These are phyloP conservation scores for Syritta pipiens DNA, from an alignment of 2,888 invertebrate genomes.

Conservation along the genomic window DNA sequence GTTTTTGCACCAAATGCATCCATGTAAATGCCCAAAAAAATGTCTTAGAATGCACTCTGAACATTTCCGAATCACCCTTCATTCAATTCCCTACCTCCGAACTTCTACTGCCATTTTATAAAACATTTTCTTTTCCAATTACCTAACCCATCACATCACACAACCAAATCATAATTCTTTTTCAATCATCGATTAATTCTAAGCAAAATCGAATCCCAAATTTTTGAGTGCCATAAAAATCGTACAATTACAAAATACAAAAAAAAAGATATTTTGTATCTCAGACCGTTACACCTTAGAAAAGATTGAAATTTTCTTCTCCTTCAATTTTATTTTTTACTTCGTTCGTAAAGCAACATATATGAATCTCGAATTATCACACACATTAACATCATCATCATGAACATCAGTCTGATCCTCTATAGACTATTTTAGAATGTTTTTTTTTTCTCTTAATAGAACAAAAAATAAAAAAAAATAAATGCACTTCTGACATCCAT, in stretches of 20 bases:
- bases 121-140: background rate
- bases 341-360: constrained; percentile 33
- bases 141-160: constrained; percentile 1
- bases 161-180: too few species aligned
- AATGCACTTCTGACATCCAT: constrained; percentile 57
- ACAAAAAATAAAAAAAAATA: constrained; percentile 6
- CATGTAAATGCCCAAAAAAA: too few species aligned
- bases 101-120: constrained; percentile 40
- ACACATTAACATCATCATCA: constrained; percentile 7
- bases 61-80: background rate
- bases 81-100: constrained; percentile 3
- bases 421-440: constrained; percentile 40
- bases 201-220: too few species aligned
- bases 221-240: constrained; percentile 61
- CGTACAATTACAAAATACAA: constrained; percentile 43
- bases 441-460: too few species aligned
- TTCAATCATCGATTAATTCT: too few species aligned
- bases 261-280: background rate
- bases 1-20: too few species aligned
- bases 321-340: background rate
- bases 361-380: constrained; percentile 23
- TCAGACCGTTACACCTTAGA: constrained; percentile 9
- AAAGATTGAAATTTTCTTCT: constrained; percentile 33
- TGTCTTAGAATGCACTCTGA: background rate
- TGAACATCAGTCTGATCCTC: constrained; percentile 39